phyloP scores from a whole-genome alignment of 2,888 invertebrate genomes.

The Sycophila texana region DNA sequence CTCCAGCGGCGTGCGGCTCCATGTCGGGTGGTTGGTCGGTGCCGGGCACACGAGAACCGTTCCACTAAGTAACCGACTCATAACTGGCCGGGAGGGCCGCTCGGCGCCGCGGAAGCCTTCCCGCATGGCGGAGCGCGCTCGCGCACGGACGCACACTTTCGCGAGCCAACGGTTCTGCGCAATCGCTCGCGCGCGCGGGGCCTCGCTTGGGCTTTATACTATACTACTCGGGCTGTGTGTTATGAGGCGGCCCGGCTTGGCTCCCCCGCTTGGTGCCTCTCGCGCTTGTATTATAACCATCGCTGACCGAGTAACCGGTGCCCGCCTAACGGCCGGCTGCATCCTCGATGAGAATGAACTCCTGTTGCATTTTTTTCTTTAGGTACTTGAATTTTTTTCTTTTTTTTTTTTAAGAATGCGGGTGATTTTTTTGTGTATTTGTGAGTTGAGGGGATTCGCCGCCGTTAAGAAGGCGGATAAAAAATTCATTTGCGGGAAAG shows the following conservation, averaged over 20 bases:
- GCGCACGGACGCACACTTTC: neutral
- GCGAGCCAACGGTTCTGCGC: slow-evolving; percentile 61
- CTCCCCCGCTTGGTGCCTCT: neutral
- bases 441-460: too few relatives aligned
- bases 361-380: neutral
- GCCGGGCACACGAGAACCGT: slow-evolving; percentile 24
- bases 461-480: too few relatives aligned
- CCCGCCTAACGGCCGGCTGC: too few relatives aligned
- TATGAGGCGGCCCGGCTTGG: too few relatives aligned
- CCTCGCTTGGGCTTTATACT: too few relatives aligned
- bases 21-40: neutral
- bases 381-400: neutral
- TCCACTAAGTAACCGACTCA: slow-evolving; percentile 63
- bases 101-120: slow-evolving; percentile 24
- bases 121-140: slow-evolving; percentile 38
- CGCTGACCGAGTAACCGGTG: slow-evolving; percentile 14
- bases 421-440: too few relatives aligned
- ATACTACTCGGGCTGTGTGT: too few relatives aligned
- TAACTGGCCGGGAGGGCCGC: slow-evolving; percentile 60
- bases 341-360: neutral
- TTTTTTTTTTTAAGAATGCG: neutral
- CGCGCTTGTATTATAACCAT: neutral
- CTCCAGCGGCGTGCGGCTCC: neutral
- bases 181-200: slow-evolving; percentile 56
- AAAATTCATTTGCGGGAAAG: too few relatives aligned